phyloP scores from a whole-genome alignment of 2,888 invertebrate genomes.

The Lampropteryx suffumata region DNA sequence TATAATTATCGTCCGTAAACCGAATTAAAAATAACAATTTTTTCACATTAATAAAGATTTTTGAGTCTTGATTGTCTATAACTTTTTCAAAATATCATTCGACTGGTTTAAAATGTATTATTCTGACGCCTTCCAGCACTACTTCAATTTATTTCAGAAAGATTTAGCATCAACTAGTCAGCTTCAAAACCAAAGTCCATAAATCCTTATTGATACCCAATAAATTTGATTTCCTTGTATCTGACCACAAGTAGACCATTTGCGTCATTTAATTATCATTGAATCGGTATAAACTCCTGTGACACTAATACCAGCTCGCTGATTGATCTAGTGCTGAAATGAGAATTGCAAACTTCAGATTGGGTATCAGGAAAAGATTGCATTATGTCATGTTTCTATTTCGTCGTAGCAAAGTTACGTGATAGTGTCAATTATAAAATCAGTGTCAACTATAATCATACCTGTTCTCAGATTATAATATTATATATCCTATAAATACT shows the following conservation, averaged over 20 bases:
- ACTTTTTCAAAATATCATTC: no score
- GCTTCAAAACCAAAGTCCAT: slow-evolving; percentile 7
- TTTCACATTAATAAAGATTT: no score
- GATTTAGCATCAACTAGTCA: background rate
- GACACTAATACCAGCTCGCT: slow-evolving; percentile 55
- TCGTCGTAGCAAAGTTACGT: slow-evolving; percentile 9
- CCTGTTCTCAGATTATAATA: slow-evolving; percentile 1
- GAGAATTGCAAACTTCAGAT: slow-evolving; percentile 29
- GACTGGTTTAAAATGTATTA: no score
- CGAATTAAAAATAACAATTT: no score
- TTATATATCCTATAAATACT: no score
- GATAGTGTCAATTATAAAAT: slow-evolving; percentile 9
- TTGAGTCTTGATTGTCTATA: no score
- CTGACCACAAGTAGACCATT: slow-evolving; percentile 33
- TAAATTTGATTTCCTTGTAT: slow-evolving; percentile 46
- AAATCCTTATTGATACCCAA: slow-evolving; percentile 40
- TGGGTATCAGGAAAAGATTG: slow-evolving; percentile 18
- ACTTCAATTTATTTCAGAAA: background rate
- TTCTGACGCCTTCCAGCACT: background rate
- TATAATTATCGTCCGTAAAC: no score
- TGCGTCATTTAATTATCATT: slow-evolving; percentile 53
- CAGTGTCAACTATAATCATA: background rate
- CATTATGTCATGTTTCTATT: slow-evolving; percentile 27
- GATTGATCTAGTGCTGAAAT: slow-evolving; percentile 50
- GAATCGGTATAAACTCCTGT: slow-evolving; percentile 55